These are phyloP conservation scores for Apteryx owenii DNA, from an alignment of 2,113 vertebrate genomes.

Conservation along the genomic window DNA sequence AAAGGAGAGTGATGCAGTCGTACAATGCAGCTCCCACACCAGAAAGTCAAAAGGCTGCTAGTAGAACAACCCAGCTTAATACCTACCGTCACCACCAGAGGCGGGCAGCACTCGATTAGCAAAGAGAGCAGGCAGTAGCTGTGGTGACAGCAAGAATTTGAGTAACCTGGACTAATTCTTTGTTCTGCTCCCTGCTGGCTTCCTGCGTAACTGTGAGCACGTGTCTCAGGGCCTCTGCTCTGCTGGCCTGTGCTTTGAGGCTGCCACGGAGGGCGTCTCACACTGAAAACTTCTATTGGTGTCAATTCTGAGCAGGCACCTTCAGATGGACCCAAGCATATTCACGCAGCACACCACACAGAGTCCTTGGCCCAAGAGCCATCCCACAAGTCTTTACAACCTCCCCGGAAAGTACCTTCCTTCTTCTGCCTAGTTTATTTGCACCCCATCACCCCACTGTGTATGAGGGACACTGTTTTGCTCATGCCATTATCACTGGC, in stretches of 20 bases:
- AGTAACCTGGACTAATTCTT: neutral
- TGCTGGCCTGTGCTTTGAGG: fast-evolving
- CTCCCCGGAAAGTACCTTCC: neutral
- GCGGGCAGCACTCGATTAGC: neutral
- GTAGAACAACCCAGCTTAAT: neutral
- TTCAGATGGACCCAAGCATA: fast-evolving
- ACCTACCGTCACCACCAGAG: fast-evolving
- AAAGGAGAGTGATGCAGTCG: neutral
- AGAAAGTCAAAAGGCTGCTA: neutral
- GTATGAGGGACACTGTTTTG: neutral
- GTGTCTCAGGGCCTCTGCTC: fast-evolving
- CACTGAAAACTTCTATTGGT: fast-evolving
- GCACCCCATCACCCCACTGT: fast-evolving
- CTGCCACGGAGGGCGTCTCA: neutral
- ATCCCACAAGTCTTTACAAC: neutral
- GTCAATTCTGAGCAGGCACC: neutral
- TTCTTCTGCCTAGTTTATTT: neutral
- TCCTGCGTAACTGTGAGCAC: neutral
- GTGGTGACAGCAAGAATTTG: neutral
- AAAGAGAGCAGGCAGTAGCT: neutral
- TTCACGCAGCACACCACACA: neutral
- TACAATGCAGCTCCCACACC: neutral
- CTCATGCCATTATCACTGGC: neutral
- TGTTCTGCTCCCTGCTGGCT: neutral
- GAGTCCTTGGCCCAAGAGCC: neutral